phyloP scores from a whole-genome alignment of 2,888 invertebrate species.

The Euproctis similis region DNA sequence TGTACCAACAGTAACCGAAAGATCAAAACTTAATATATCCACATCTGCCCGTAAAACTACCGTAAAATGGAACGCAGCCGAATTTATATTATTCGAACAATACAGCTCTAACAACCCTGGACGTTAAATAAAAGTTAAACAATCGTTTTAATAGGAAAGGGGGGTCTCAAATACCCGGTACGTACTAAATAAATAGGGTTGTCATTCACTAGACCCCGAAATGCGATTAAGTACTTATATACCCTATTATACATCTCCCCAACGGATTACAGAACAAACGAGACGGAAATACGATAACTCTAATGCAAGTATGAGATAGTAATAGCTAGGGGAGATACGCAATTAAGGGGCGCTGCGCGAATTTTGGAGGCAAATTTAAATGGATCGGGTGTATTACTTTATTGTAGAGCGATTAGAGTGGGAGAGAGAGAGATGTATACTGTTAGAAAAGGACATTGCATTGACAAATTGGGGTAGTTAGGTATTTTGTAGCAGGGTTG shows the following conservation, averaged over 20 bases:
- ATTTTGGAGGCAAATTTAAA: constrained; percentile 70
- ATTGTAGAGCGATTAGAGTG: constrained; percentile 69
- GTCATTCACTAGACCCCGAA: constrained; percentile 55
- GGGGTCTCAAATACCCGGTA: constrained; percentile 23
- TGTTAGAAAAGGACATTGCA: constrained; percentile 26
- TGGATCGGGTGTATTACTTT: constrained; percentile 73
- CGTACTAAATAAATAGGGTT: constrained; percentile 66
- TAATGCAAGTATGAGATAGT: constrained; percentile 33
- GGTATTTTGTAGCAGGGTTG: constrained; percentile 20
- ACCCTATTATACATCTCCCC: constrained; percentile 61
- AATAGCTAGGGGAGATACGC: constrained; percentile 54
- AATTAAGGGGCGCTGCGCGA: constrained; percentile 67
- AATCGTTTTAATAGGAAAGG: constrained; percentile 57
- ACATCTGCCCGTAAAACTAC: constrained; percentile 31
- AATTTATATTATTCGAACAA: constrained; percentile 19
- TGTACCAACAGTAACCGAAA: constrained; percentile 39
- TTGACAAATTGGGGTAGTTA: constrained; percentile 52
- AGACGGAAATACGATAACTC: constrained; percentile 26
- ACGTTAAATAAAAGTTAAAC: constrained; percentile 54
- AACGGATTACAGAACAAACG: constrained; percentile 39
- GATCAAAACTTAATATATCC: constrained; percentile 48
- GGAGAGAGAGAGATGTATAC: constrained; percentile 40
- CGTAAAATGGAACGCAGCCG: constrained; percentile 32
- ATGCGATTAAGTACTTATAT: constrained; percentile 75
- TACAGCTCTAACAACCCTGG: constrained; percentile 37